Evolutionary conservation across 2,113 vertebrate genomes (phyloP).

Genomic region (Hucho hucho): DNA sequence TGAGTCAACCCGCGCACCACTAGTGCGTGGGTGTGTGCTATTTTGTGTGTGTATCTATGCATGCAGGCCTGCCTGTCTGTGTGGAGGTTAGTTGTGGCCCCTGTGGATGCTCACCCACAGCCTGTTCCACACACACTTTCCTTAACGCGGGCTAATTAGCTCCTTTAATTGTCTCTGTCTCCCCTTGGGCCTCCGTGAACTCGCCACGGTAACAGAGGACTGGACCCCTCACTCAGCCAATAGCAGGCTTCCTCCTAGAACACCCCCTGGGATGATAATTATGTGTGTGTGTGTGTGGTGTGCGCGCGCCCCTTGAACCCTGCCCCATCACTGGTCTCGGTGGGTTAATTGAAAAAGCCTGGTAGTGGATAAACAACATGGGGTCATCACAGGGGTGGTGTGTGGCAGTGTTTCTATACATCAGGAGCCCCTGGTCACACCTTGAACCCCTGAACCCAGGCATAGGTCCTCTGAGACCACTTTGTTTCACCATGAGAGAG

Average conservation of each 20-base stretch:
- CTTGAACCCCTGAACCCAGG: conserved; percentile 15
- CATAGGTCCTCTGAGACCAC: conserved; percentile 28
- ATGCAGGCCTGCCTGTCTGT: too few species aligned
- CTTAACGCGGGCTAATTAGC: conserved; percentile 58
- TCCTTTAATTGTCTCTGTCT: conserved; percentile 51
- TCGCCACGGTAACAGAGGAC: conserved; percentile 38
- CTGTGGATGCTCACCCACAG: conserved; percentile 39
- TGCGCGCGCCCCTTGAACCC: conserved; percentile 17
- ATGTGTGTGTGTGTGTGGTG: conserved; percentile 29
- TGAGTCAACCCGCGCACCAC: too few species aligned
- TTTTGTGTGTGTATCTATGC: too few species aligned
- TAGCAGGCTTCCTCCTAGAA: conserved; percentile 31
- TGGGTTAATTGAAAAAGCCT: conserved; percentile 58
- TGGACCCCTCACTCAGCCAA: conserved; percentile 22
- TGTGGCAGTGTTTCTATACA: conserved; percentile 36
- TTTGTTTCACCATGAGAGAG: conserved; percentile 9
- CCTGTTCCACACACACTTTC: conserved; percentile 27
- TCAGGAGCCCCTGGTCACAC: conserved; percentile 15
- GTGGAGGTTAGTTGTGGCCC: conserved; percentile 22
- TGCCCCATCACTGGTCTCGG: conserved; percentile 3
- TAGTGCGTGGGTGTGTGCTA: too few species aligned
- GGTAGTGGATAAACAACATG: conserved; percentile 47
- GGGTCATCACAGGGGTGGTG: conserved; percentile 15
- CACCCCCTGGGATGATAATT: conserved; percentile 10
- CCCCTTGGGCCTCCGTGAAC: conserved; percentile 39